Evolutionary conservation across 2,113 vertebrate genomes (phyloP).

Genomic region (Hippoglossus stenolepis): DNA sequence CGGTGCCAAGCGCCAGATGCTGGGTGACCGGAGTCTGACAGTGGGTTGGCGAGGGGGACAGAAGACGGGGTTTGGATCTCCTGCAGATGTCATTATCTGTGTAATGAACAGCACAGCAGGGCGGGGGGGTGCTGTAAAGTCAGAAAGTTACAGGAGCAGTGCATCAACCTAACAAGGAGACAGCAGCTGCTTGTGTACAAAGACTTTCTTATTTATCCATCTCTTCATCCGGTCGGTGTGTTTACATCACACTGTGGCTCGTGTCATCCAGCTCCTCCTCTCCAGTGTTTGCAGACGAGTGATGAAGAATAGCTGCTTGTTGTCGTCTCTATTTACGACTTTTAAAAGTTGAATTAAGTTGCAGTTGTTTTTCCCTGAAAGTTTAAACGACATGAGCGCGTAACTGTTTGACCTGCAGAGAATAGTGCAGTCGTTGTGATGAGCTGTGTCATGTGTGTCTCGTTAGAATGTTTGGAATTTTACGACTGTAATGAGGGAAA

Average conservation of each 20-base stretch:
- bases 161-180: conserved; percentile 61
- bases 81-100: conserved; percentile 73
- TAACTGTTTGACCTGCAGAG: not conserved
- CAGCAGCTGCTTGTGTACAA: conserved; percentile 4
- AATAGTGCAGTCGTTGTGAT: not conserved
- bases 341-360: no score
- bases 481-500: not conserved
- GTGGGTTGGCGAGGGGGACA: not conserved
- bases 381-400: no score
- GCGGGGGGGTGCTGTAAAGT: conserved; percentile 43
- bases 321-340: no score
- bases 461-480: not conserved
- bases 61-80: conserved; percentile 52
- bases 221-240: no score
- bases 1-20: not conserved
- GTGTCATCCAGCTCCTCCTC: no score
- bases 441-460: not conserved
- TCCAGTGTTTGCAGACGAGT: no score
- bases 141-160: conserved; percentile 43
- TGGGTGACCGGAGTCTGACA: conserved; percentile 21
- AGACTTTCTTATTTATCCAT: not conserved
- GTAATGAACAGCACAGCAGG: conserved; percentile 64
- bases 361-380: no score
- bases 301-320: no score
- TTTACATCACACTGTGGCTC: no score